Percentiles rank a stretch among this genome's conserved stretches.
These are phyloP conservation scores for Dioctria rufipes DNA, from an alignment of 2,888 invertebrate species.

Conservation along the genomic window DNA sequence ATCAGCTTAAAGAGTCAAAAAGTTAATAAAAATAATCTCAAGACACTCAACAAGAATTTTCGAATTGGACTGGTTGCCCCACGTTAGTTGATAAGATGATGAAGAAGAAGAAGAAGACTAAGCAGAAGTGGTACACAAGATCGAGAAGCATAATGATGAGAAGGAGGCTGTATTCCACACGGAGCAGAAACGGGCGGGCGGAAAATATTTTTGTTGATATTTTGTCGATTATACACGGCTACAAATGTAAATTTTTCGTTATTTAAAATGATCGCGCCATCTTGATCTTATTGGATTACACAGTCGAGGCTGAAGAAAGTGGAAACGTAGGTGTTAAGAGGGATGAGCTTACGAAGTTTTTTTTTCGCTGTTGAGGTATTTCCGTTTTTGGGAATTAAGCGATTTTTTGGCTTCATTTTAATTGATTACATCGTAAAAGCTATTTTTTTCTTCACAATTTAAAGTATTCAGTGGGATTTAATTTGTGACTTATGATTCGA, in stretches of 20 bases:
- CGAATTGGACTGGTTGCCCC: not conserved
- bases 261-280: conserved; percentile 20
- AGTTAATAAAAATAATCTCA: conserved; percentile 40
- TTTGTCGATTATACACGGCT: conserved; percentile 47
- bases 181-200: not conserved
- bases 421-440: conserved; percentile 8
- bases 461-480: too few relatives aligned
- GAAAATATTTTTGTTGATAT: conserved; percentile 45
- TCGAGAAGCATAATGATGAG: not conserved
- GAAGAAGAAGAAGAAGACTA: not conserved
- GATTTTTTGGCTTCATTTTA: not conserved
- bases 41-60: conserved; percentile 20
- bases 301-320: conserved; percentile 50
- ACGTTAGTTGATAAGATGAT: too few relatives aligned
- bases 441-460: not conserved
- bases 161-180: not conserved
- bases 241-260: conserved; percentile 39
- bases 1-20: conserved; percentile 30
- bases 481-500: too few relatives aligned
- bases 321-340: conserved; percentile 41
- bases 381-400: conserved; percentile 42
- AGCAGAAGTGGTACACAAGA: not conserved
- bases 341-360: conserved; percentile 7
- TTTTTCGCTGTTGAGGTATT: conserved; percentile 30
- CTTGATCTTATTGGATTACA: conserved; percentile 30